Evolutionary conservation across 2,888 invertebrate genomes (phyloP).

Genomic region (Philaethria dido): DNA sequence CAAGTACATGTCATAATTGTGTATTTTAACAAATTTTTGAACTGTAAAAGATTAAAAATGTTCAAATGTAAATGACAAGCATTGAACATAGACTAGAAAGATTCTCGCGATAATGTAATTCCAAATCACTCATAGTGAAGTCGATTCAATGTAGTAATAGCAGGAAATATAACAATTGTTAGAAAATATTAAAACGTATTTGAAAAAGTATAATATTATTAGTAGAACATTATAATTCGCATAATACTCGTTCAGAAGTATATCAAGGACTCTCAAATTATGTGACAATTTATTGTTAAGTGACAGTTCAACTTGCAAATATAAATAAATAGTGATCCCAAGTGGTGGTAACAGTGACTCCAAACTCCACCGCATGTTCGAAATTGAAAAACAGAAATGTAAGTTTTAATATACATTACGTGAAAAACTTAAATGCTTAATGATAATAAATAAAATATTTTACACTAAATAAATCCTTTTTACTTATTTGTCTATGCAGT

Average conservation of each 20-base stretch:
- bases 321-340: constrained; percentile 16
- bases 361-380: neutral
- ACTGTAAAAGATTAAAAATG: constrained; percentile 9
- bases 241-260: constrained; percentile 10
- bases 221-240: neutral
- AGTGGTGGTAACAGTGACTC: neutral
- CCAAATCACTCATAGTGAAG: constrained; percentile 18
- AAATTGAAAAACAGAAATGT: constrained; percentile 6
- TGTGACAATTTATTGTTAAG: constrained; percentile 4
- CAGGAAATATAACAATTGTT: constrained; percentile 2
- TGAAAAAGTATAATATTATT: neutral
- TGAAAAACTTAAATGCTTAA: neutral
- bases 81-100: constrained; percentile 22
- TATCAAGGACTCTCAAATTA: constrained; percentile 1
- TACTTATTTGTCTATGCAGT: constrained; percentile 40
- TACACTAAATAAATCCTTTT: constrained; percentile 27
- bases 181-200: neutral
- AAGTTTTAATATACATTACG: neutral
- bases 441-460: constrained; percentile 1
- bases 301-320: constrained; percentile 13
- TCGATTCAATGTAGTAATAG: constrained; percentile 20
- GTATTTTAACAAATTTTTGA: neutral
- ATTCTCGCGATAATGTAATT: constrained; percentile 13
- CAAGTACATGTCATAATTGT: neutral
- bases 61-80: constrained; percentile 5